A percentile compares a stretch with the other conserved stretches of the same genome.
Evolutionary conservation across 2,797 vertebrate genomes (phyloP).

Genomic region (Bucorvus abyssinicus): DNA sequence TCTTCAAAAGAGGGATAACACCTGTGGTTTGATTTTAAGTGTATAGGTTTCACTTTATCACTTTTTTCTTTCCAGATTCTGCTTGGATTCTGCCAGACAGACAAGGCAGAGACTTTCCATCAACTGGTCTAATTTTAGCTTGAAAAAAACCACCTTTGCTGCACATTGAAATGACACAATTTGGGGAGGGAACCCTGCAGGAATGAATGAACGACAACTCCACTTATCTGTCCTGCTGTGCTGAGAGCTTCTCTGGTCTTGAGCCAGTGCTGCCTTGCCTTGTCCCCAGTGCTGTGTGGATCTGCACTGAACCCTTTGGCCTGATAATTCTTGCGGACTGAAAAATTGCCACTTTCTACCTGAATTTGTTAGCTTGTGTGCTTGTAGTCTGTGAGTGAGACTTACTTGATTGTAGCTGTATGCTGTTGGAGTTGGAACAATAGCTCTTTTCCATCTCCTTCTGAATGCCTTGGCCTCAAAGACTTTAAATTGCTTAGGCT

Average conservation of each 20-base stretch:
- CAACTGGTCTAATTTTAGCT: constrained; percentile 99
- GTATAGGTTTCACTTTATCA: neutral
- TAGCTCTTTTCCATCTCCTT: constrained; percentile 66
- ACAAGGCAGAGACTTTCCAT: constrained; percentile 95
- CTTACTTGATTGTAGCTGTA: constrained; percentile 76
- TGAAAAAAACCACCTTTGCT: constrained; percentile 97
- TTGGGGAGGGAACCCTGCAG: constrained; percentile 71
- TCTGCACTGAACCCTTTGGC: constrained; percentile 79
- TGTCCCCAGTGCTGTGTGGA: constrained; percentile 82
- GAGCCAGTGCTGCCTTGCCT: constrained; percentile 89
- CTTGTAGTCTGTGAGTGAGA: constrained; percentile 89
- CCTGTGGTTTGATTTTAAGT: neutral
- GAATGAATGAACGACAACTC: constrained; percentile 76
- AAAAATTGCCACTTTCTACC: constrained; percentile 84
- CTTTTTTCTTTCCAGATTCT: constrained; percentile 83
- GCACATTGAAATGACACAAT: constrained; percentile 85
- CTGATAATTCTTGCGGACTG: constrained; percentile 82
- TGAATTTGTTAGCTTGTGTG: constrained; percentile 86
- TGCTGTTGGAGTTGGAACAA: constrained; percentile 70
- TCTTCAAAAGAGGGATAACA: neutral
- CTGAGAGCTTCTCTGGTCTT: constrained; percentile 80
- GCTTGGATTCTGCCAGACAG: constrained; percentile 96
- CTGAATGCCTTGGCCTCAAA: constrained; percentile 76
- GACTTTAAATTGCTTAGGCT: constrained; percentile 82
- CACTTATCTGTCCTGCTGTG: constrained; percentile 81